These are phyloP conservation scores for Platycheirus albimanus DNA, from an alignment of 2,888 invertebrate species.

Conservation along the genomic window DNA sequence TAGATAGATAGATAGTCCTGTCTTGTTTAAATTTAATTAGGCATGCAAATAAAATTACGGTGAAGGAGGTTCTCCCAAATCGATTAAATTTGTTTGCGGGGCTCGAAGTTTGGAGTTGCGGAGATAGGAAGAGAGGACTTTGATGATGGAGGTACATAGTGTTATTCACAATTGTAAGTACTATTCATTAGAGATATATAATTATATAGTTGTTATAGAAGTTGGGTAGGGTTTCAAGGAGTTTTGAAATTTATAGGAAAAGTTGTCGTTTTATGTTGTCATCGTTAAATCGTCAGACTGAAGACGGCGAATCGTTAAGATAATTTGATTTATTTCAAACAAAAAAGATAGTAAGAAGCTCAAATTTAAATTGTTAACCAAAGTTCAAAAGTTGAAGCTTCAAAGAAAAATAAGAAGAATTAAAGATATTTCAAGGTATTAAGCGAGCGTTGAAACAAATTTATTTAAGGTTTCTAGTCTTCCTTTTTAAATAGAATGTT, in stretches of 20 bases:
- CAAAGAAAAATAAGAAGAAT: too few species aligned
- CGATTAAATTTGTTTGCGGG: conserved; percentile 50
- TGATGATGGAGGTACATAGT: neutral
- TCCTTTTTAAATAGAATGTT: too few species aligned
- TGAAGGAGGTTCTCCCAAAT: conserved; percentile 63
- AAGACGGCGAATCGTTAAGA: conserved; percentile 2
- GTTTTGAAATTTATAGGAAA: conserved; percentile 43
- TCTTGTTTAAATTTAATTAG: conserved; percentile 70
- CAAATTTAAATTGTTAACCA: neutral
- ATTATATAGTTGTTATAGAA: neutral
- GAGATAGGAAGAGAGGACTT: neutral
- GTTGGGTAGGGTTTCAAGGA: conserved; percentile 30
- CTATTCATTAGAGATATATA: too few species aligned
- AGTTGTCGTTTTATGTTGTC: conserved; percentile 4
- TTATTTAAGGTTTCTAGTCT: too few species aligned
- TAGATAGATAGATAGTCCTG: neutral
- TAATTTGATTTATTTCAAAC: conserved; percentile 8
- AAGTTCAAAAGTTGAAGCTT: neutral
- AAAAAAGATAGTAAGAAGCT: neutral
- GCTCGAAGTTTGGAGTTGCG: neutral
- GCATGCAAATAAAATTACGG: conserved; percentile 73
- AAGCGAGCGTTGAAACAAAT: too few species aligned
- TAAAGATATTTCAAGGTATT: too few species aligned
- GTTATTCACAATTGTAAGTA: neutral
- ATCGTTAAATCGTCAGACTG: neutral